Percentiles rank a stretch among this genome's conserved stretches.
These are phyloP conservation scores for Eurypyga helias DNA, from an alignment of 2,113 vertebrate species.

Conservation along the genomic window DNA sequence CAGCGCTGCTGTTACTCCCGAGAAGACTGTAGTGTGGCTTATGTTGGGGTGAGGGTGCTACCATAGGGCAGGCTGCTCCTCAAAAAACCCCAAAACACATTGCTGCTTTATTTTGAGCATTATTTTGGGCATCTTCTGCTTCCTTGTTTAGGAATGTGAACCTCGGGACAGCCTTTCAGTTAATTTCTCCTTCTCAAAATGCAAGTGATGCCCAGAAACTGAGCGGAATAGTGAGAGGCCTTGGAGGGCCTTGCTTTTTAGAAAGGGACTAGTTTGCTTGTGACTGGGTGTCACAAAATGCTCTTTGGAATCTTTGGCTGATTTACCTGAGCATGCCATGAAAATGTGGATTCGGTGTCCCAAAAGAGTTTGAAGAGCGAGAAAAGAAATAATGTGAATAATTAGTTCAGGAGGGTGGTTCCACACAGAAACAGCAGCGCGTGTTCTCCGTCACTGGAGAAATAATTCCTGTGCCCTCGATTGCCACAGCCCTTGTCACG, in stretches of 20 bases:
- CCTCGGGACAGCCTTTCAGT: not conserved
- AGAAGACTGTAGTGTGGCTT: not conserved
- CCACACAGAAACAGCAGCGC: not conserved
- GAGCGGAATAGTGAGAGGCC: not conserved
- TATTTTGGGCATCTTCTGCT: not conserved
- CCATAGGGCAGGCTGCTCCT: not conserved
- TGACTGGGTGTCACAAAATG: not conserved
- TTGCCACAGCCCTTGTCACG: not conserved
- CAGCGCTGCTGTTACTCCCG: not conserved
- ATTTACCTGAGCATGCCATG: not conserved
- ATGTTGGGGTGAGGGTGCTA: not conserved
- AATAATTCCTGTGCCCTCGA: not conserved
- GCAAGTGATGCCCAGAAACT: not conserved
- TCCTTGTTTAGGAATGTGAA: not conserved
- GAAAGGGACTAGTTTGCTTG: not conserved
- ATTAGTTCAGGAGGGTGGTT: not conserved
- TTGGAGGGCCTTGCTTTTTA: not conserved
- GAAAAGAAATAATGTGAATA: not conserved
- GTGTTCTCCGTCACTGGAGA: not conserved
- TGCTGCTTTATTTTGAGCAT: not conserved
- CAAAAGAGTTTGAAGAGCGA: not conserved
- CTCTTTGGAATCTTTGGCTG: not conserved
- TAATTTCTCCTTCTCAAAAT: not conserved
- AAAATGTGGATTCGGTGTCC: not conserved
- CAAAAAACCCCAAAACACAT: not conserved